phyloP scores from a whole-genome alignment of 2,113 vertebrate species.

The Dromiciops gliroides region DNA sequence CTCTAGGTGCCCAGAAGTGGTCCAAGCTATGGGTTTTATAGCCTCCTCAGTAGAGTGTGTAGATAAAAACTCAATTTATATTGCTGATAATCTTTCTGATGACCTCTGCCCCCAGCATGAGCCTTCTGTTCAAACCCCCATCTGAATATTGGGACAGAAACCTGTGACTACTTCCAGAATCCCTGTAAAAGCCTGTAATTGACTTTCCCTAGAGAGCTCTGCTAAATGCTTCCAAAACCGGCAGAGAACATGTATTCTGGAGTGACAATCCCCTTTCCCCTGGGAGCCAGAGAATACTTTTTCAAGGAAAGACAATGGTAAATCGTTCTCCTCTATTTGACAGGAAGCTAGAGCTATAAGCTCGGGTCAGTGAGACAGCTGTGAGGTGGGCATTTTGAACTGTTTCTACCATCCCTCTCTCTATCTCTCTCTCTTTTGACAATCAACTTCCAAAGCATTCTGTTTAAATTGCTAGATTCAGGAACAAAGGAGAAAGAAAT shows the following conservation, averaged over 20 bases:
- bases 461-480: slow-evolving; percentile 3
- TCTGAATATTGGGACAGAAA: background rate
- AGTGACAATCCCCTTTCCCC: background rate
- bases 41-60: background rate
- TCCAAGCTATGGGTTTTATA: background rate
- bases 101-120: background rate
- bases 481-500: background rate
- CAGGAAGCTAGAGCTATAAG: background rate
- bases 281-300: background rate
- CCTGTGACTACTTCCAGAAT: background rate
- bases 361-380: background rate
- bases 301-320: background rate
- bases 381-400: slow-evolving; percentile 1
- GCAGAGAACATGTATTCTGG: background rate
- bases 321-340: background rate
- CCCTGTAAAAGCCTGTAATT: background rate
- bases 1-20: background rate
- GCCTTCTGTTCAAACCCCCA: background rate
- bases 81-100: too few relatives aligned
- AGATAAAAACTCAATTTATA: too few relatives aligned
- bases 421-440: background rate
- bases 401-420: background rate
- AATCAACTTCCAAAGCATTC: background rate
- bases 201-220: background rate
- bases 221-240: slow-evolving; percentile 17